Conservation (phyloP, 2,797 vertebrate species). For the Sciurus carolinensis region DNA sequence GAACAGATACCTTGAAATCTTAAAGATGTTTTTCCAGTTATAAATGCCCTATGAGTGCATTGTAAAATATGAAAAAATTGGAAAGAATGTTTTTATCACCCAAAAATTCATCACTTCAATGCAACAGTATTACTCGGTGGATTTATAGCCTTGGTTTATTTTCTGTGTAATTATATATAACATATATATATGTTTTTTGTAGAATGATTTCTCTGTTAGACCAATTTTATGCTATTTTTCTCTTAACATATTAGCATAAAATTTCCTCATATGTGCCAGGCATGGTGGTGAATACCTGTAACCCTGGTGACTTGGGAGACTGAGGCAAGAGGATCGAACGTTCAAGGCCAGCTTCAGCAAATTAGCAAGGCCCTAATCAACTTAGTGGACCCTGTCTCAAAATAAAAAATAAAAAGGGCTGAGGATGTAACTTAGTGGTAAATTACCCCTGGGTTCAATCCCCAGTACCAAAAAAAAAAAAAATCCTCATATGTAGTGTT, state of each 20-base stretch:
- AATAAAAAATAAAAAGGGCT: too few species aligned
- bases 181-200: conserved; percentile 62
- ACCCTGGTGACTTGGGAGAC: too few species aligned
- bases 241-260: conserved; percentile 43
- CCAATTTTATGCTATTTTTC: conserved; percentile 45
- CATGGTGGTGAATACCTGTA: too few species aligned
- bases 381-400: too few species aligned
- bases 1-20: conserved; percentile 52
- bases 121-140: conserved; percentile 40
- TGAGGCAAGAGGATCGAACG: too few species aligned
- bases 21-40: conserved; percentile 50
- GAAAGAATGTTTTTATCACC: conserved; percentile 58
- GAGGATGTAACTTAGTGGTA: too few species aligned
- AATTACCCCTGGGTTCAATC: too few species aligned
- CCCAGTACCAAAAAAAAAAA: too few species aligned
- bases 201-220: conserved; percentile 41
- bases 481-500: neutral
- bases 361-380: too few species aligned
- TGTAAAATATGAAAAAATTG: conserved; percentile 23
- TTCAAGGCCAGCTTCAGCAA: too few species aligned
- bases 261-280: neutral
- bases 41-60: conserved; percentile 1
- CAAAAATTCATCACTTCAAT: conserved; percentile 24
- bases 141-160: conserved; percentile 44
- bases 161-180: neutral